These are phyloP conservation scores for Syrmaticus mikado DNA, from an alignment of 2,113 vertebrate species.

Conservation along the genomic window DNA sequence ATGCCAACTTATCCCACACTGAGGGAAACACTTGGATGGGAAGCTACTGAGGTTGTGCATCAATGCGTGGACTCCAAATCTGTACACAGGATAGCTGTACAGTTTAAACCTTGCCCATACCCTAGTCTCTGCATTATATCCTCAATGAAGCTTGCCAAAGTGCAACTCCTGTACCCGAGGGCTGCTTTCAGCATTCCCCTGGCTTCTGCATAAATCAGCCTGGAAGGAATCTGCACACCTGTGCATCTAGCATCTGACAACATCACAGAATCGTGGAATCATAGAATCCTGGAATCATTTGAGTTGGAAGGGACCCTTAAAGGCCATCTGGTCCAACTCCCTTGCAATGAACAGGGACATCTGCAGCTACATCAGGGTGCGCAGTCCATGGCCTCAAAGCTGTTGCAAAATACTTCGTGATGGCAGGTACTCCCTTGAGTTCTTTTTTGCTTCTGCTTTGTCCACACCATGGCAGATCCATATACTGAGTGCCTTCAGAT, in stretches of 20 bases:
- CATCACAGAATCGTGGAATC: background rate
- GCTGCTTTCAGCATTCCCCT: background rate
- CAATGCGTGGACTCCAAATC: fast-evolving
- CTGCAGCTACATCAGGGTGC: too few relatives aligned
- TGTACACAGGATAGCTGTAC: background rate
- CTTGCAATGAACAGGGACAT: too few relatives aligned
- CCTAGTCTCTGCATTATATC: background rate
- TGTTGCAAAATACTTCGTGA: background rate
- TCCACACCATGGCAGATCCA: background rate
- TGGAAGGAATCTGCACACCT: background rate
- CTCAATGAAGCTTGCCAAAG: too few relatives aligned
- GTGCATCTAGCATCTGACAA: background rate
- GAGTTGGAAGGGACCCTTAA: too few relatives aligned
- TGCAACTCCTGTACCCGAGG: background rate
- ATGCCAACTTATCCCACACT: background rate
- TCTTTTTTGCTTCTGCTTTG: background rate
- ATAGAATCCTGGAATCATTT: too few relatives aligned
- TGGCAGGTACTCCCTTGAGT: background rate
- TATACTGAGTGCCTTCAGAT: fast-evolving
- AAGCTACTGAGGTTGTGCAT: background rate
- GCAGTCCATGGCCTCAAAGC: background rate
- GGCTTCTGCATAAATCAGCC: background rate
- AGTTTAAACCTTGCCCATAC: background rate
- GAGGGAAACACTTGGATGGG: background rate
- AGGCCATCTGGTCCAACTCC: too few relatives aligned